phyloP scores from a whole-genome alignment of 2,888 invertebrate species.

The Molanna angustata region DNA sequence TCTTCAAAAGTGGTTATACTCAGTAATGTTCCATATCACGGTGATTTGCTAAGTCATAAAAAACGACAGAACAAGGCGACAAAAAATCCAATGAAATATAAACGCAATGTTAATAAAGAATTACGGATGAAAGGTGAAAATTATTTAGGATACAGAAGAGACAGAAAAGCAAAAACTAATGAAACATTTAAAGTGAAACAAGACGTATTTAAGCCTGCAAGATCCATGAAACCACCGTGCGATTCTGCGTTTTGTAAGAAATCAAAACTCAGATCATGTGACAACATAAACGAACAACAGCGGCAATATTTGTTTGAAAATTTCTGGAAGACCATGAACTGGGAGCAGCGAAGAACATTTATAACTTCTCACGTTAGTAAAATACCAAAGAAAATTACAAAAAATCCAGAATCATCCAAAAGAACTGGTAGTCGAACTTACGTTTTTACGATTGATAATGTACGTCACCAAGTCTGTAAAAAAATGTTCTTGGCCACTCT shows the following conservation, averaged over 20 bases:
- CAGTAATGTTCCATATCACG: conserved; percentile 6
- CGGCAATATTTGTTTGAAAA: background rate
- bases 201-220: conserved; percentile 3
- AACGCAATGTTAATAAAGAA: conserved; percentile 2
- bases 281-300: background rate
- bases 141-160: conserved; percentile 6
- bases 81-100: background rate
- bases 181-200: conserved; percentile 1
- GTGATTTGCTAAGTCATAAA: background rate
- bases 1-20: conserved; percentile 1
- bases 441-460: background rate
- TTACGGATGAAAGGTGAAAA: conserved; percentile 3
- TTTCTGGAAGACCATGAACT: conserved; percentile 4
- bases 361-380: background rate
- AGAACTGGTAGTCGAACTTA: background rate
- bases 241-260: conserved; percentile 4
- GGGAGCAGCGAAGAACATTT: conserved; percentile 6
- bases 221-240: conserved; percentile 1
- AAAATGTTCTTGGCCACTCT: conserved; percentile 2
- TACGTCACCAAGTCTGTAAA: conserved; percentile 5
- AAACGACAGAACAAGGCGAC: conserved; percentile 4
- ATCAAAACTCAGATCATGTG: conserved; percentile 6
- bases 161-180: background rate
- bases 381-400: conserved; percentile 1
- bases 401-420: conserved; percentile 1